These are phyloP conservation scores for Microplitis deprimator DNA, from an alignment of 2,888 invertebrate genomes.

Conservation along the genomic window DNA sequence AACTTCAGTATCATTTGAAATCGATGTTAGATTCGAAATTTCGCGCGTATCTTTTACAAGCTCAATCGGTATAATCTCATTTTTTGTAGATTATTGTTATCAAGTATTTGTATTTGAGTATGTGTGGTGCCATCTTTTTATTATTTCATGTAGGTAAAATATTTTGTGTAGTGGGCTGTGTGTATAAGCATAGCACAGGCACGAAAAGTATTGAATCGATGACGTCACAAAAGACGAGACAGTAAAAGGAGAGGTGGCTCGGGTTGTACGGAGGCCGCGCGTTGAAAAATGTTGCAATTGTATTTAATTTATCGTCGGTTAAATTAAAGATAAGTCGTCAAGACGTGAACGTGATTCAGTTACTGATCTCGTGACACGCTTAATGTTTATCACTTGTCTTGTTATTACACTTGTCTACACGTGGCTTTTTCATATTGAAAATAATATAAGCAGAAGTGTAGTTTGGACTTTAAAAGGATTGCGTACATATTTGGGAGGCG, in stretches of 20 bases:
- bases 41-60: background rate
- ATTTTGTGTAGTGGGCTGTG: slow-evolving; percentile 26
- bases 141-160: background rate
- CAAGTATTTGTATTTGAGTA: background rate
- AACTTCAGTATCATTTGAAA: background rate
- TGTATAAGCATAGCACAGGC: slow-evolving; percentile 44
- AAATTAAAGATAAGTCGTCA: slow-evolving; percentile 56
- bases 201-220: slow-evolving; percentile 71
- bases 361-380: slow-evolving; percentile 39
- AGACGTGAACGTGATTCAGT: slow-evolving; percentile 39
- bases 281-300: slow-evolving; percentile 67
- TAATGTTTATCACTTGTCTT: slow-evolving; percentile 25
- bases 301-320: slow-evolving; percentile 61
- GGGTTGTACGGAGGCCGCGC: slow-evolving; percentile 51
- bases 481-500: slow-evolving; percentile 28
- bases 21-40: background rate
- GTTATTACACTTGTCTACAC: slow-evolving; percentile 36
- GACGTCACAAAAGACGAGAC: slow-evolving; percentile 70
- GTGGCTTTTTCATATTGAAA: slow-evolving; percentile 25
- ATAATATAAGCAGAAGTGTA: background rate
- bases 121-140: background rate
- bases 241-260: slow-evolving; percentile 63
- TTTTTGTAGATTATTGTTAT: background rate
- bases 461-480: background rate
- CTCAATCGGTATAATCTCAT: background rate